Evolutionary conservation across 2,888 invertebrate genomes (phyloP).

Genomic region (Spialia ferax): DNA sequence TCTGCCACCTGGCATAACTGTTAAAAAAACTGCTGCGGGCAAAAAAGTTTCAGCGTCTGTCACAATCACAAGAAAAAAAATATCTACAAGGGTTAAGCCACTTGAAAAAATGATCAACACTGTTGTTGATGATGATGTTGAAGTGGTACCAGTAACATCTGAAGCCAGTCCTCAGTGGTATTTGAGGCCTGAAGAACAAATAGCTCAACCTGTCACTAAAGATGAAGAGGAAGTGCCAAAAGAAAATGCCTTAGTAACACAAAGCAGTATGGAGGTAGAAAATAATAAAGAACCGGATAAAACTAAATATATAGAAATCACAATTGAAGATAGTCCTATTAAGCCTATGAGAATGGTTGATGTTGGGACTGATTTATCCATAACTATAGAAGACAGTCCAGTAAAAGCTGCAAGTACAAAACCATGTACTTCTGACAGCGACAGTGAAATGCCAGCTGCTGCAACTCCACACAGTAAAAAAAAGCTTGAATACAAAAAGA

Average conservation of each 20-base stretch:
- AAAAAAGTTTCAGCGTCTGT: constrained; percentile 43
- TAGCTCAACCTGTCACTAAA: constrained; percentile 28
- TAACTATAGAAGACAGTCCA: constrained; percentile 79
- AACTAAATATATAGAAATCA: constrained; percentile 68
- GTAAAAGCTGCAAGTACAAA: constrained; percentile 54
- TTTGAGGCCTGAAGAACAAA: constrained; percentile 71
- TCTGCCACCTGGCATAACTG: constrained; percentile 70
- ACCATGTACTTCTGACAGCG: constrained; percentile 48
- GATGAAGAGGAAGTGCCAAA: background rate
- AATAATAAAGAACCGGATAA: constrained; percentile 73
- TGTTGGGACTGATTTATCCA: constrained; percentile 61
- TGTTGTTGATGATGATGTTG: constrained; percentile 69
- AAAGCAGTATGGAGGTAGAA: constrained; percentile 49
- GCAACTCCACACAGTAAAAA: constrained; percentile 69
- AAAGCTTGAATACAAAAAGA: constrained; percentile 67
- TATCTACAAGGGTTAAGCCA: constrained; percentile 37
- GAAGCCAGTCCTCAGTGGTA: constrained; percentile 72
- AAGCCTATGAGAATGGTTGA: constrained; percentile 60
- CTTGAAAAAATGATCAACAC: constrained; percentile 51
- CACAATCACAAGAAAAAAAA: background rate
- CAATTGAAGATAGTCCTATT: constrained; percentile 78
- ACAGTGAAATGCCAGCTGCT: constrained; percentile 53
- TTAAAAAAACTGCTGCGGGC: constrained; percentile 56
- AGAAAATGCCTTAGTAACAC: constrained; percentile 11
- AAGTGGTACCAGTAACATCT: constrained; percentile 55